A percentile compares a stretch with the other conserved stretches of the same genome.
These are phyloP conservation scores for Aspiorhynchus laticeps DNA, from an alignment of 2,113 vertebrate species.

Conservation along the genomic window DNA sequence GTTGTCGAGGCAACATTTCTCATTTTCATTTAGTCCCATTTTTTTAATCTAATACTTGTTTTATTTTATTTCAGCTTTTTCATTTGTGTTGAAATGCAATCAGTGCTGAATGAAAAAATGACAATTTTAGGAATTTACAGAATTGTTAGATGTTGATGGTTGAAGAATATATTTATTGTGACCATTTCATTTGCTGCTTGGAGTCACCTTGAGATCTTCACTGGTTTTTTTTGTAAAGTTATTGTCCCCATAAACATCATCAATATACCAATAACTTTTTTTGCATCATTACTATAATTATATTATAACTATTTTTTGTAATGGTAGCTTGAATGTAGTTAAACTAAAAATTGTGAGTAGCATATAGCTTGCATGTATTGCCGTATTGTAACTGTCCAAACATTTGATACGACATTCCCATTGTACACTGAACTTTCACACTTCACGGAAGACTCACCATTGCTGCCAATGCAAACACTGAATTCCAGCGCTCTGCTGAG, in stretches of 20 bases:
- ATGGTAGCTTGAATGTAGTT: not conserved
- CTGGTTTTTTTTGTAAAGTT: not conserved
- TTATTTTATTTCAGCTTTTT: not conserved
- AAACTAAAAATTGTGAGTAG: not conserved
- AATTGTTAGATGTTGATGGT: not conserved
- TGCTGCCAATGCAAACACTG: not conserved
- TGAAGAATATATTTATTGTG: not conserved
- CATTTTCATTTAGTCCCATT: too few relatives aligned
- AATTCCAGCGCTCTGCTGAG: not conserved
- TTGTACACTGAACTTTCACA: not conserved
- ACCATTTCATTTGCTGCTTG: not conserved
- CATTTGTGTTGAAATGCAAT: not conserved
- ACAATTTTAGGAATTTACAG: not conserved
- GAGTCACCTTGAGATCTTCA: not conserved
- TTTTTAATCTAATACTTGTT: too few relatives aligned
- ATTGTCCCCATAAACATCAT: not conserved
- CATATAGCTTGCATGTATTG: not conserved
- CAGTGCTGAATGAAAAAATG: not conserved
- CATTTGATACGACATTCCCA: not conserved
- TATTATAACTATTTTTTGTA: not conserved
- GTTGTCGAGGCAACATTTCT: not conserved
- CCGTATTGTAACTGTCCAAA: too few relatives aligned
- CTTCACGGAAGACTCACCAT: not conserved
- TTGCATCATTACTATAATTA: not conserved
- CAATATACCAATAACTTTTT: not conserved